Percentiles rank a stretch among this genome's conserved stretches.
Evolutionary conservation across 1,140 invertebrate genomes (phyloP).

Genomic region (Choristoneura fumiferana): DNA sequence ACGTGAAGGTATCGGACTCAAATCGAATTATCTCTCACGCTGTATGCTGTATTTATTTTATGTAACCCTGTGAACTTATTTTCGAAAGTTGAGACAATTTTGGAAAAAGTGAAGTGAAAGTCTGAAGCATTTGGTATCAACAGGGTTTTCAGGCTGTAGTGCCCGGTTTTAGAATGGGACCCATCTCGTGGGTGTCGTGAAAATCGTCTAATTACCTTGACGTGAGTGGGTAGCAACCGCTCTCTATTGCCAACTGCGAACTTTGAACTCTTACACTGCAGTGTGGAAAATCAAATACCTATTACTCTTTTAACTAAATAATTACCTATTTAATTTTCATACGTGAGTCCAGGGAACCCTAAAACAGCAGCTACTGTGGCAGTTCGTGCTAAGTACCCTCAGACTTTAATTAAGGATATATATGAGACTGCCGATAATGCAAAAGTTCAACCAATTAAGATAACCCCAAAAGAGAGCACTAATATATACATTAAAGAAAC

Average conservation of each 20-base stretch:
- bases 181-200: too few relatives aligned
- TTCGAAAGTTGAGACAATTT: constrained; percentile 7
- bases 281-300: too few relatives aligned
- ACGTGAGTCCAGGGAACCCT: neutral
- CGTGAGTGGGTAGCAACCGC: too few relatives aligned
- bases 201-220: too few relatives aligned
- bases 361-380: neutral
- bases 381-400: neutral
- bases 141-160: neutral
- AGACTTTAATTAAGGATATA: constrained; percentile 11
- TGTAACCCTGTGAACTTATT: constrained; percentile 14
- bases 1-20: neutral
- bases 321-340: too few relatives aligned
- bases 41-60: neutral
- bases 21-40: constrained; percentile 4
- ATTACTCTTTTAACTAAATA: too few relatives aligned
- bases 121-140: neutral
- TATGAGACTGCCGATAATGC: neutral
- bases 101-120: neutral
- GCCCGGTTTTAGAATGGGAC: too few relatives aligned
- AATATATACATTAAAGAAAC: too few relatives aligned
- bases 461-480: neutral
- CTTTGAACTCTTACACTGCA: too few relatives aligned
- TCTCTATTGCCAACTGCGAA: too few relatives aligned
- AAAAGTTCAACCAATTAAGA: constrained; percentile 15